phyloP scores from a whole-genome alignment of 2,888 invertebrate genomes.

The Tryphoninae sp. region DNA sequence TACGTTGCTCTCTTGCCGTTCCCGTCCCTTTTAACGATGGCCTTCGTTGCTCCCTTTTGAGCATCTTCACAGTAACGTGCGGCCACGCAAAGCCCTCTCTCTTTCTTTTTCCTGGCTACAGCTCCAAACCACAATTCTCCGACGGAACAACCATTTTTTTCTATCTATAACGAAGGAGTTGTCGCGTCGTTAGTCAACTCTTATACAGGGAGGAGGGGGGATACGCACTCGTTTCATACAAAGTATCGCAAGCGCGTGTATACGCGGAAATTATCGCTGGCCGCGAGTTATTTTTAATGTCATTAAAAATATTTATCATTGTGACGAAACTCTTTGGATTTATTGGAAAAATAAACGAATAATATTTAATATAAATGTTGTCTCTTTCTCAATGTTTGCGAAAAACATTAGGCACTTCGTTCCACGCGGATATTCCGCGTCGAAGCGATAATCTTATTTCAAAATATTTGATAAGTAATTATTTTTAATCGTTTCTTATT shows the following conservation, averaged over 20 bases:
- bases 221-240: neutral
- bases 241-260: neutral
- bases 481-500: neutral
- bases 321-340: neutral
- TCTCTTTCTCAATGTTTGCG: neutral
- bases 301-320: neutral
- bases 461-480: neutral
- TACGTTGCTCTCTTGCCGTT: conserved; percentile 78
- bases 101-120: conserved; percentile 16
- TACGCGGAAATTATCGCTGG: neutral
- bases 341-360: neutral
- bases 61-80: conserved; percentile 41
- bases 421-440: neutral
- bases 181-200: conserved; percentile 66
- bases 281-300: neutral
- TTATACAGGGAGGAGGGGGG: neutral
- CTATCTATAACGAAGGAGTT: conserved; percentile 70
- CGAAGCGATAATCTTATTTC: neutral
- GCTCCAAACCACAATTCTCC: conserved; percentile 63
- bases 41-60: conserved; percentile 68
- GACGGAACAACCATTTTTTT: conserved; percentile 60
- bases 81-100: conserved; percentile 26
- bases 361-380: neutral
- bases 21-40: conserved; percentile 69
- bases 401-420: too few species aligned